Evolutionary conservation across 2,797 vertebrate species (phyloP).

Genomic region (Silurus lanzhouensis): DNA sequence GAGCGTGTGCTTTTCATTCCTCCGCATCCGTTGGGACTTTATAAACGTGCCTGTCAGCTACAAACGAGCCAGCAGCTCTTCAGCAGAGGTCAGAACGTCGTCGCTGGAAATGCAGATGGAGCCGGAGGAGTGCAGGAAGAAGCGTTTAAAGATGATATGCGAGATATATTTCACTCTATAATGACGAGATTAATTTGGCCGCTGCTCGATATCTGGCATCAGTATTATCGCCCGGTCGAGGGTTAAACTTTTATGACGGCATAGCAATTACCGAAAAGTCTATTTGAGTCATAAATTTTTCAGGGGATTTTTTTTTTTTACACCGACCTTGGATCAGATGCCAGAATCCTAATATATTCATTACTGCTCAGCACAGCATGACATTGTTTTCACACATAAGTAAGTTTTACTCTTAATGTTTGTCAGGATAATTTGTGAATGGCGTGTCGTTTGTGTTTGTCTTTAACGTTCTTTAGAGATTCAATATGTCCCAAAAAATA

Average conservation of each 20-base stretch:
- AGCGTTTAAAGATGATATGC: constrained; percentile 36
- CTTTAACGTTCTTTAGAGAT: constrained; percentile 45
- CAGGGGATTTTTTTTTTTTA: constrained; percentile 62
- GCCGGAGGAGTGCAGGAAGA: constrained; percentile 28
- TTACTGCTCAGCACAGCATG: constrained; percentile 62
- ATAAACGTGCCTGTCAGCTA: constrained; percentile 24
- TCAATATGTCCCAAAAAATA: background rate
- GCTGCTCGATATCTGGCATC: constrained; percentile 71
- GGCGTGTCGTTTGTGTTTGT: constrained; percentile 49
- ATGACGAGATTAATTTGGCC: constrained; percentile 76
- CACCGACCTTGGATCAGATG: constrained; percentile 73
- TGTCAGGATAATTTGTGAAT: constrained; percentile 59
- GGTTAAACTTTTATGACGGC: constrained; percentile 71
- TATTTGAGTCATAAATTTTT: constrained; percentile 76
- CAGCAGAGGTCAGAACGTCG: constrained; percentile 34
- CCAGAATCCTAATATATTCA: constrained; percentile 63
- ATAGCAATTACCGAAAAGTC: constrained; percentile 79
- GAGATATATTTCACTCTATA: constrained; percentile 50
- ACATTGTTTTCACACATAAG: constrained; percentile 62
- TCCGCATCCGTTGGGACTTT: constrained; percentile 27
- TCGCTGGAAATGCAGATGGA: constrained; percentile 15
- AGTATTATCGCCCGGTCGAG: constrained; percentile 62
- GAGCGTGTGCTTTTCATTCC: constrained; percentile 4
- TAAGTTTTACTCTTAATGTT: constrained; percentile 61
- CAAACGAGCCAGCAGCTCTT: constrained; percentile 28